A percentile compares a stretch with the other conserved stretches of the same genome.
These are phyloP conservation scores for Polydesmus complanatus DNA, from an alignment of 2,888 invertebrate species.

Conservation along the genomic window DNA sequence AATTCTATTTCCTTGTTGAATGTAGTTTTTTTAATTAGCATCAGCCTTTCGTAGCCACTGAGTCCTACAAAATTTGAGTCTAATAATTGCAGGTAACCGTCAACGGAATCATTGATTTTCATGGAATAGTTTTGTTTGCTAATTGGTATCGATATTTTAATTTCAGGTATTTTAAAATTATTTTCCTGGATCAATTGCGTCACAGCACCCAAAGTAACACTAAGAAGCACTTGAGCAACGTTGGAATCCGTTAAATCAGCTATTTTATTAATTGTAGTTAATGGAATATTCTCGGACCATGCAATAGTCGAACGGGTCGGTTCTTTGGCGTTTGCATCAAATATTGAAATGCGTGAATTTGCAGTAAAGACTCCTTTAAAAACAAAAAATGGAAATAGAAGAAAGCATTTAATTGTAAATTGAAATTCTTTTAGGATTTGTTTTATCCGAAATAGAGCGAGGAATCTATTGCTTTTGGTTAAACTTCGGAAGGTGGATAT, in stretches of 20 bases:
- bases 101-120: neutral
- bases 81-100: neutral
- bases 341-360: neutral
- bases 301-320: neutral
- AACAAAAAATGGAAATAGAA: neutral
- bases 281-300: neutral
- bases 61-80: neutral
- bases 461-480: neutral
- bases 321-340: neutral
- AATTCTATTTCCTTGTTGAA: neutral
- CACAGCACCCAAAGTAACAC: neutral
- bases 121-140: neutral
- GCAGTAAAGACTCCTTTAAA: neutral
- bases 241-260: neutral
- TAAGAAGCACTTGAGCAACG: neutral
- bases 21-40: neutral
- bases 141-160: neutral
- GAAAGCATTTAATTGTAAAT: neutral
- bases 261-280: neutral
- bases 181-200: neutral
- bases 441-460: neutral
- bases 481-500: neutral
- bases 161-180: neutral
- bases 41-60: neutral
- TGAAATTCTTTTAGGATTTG: neutral